Conservation (phyloP, 2,113 vertebrate species). For the Chelonoidis abingdonii region DNA sequence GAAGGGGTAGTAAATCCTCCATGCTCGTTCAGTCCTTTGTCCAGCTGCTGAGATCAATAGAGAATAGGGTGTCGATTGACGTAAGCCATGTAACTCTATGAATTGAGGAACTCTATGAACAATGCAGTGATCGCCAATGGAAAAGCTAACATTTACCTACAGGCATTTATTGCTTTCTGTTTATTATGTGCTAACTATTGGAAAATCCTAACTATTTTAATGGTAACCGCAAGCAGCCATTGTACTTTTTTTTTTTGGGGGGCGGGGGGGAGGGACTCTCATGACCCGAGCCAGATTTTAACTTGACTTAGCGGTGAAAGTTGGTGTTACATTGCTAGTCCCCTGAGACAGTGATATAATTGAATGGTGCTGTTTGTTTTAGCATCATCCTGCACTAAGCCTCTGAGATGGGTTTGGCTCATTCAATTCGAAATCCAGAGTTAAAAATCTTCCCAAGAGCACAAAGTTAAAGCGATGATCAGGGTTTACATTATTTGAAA, state of each 20-base stretch:
- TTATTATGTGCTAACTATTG: neutral
- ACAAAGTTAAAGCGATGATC: neutral
- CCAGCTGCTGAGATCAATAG: neutral
- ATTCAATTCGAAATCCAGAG: conserved; percentile 3
- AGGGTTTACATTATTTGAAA: neutral
- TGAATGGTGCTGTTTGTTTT: neutral
- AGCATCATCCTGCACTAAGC: neutral
- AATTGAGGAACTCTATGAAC: neutral
- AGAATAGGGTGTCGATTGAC: neutral
- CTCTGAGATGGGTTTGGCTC: neutral
- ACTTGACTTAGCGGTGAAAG: neutral
- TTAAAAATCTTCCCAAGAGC: neutral
- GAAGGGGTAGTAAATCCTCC: neutral
- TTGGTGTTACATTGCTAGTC: neutral
- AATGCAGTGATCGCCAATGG: neutral
- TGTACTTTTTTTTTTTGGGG: too few relatives aligned
- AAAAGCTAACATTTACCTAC: neutral
- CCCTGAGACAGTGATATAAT: neutral
- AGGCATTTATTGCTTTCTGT: neutral
- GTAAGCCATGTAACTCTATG: neutral
- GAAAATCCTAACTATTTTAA: neutral
- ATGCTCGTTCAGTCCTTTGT: neutral
- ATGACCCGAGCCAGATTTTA: neutral
- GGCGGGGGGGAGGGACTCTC: too few relatives aligned
- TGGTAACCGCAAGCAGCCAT: neutral